Evolutionary conservation across 1,140 invertebrate genomes (phyloP).

Genomic region (Rhizoglyphus robini): DNA sequence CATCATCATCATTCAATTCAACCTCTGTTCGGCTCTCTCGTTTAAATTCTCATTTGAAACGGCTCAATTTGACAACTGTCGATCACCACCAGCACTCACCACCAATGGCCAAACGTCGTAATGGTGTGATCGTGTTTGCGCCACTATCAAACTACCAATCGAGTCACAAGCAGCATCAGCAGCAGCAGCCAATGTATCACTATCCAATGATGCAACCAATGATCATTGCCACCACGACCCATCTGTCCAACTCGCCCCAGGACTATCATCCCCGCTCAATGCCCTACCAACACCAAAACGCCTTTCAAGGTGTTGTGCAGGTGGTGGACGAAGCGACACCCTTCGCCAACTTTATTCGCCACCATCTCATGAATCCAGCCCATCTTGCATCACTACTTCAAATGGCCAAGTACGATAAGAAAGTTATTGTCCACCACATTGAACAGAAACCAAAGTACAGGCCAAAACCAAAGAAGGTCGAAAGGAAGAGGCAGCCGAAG

Average conservation of each 20-base stretch:
- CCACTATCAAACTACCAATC: too few species aligned
- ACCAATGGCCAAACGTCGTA: too few species aligned
- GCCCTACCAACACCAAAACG: background rate
- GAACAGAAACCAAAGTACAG: background rate
- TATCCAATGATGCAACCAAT: background rate
- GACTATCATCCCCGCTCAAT: background rate
- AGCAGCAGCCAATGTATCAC: background rate
- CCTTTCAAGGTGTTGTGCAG: background rate
- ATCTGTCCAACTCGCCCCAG: background rate
- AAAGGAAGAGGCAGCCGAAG: background rate
- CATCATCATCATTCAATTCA: too few species aligned
- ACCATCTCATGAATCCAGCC: background rate
- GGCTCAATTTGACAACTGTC: too few species aligned
- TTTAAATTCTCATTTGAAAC: too few species aligned
- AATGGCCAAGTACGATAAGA: background rate
- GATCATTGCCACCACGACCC: background rate
- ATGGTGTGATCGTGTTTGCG: too few species aligned
- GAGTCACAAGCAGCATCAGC: too few species aligned
- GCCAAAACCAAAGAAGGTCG: background rate
- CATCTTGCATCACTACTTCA: background rate
- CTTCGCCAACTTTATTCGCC: background rate
- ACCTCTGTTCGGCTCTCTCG: too few species aligned
- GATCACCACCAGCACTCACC: too few species aligned
- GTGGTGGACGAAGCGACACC: background rate
- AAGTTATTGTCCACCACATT: background rate